A percentile compares a stretch with the other conserved stretches of the same genome.
Conservation (phyloP, 1,140 invertebrate genomes). For the Trypoxylus dichotomus region DNA sequence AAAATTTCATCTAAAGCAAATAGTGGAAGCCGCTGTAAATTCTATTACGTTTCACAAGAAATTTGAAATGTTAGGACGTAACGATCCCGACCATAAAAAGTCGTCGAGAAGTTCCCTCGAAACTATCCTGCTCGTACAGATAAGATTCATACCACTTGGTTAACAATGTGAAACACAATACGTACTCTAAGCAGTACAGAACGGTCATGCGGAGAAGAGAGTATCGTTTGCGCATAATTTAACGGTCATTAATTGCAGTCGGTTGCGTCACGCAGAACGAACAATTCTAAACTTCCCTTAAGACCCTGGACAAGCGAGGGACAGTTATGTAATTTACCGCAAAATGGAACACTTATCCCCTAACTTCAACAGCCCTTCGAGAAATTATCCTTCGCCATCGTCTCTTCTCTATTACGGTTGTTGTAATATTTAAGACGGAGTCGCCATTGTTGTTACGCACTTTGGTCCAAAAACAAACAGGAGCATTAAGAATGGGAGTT, state of each 20-base stretch:
- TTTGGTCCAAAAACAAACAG: background rate
- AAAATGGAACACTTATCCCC: conserved; percentile 19
- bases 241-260: conserved; percentile 21
- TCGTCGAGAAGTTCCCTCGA: background rate
- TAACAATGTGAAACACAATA: conserved; percentile 18
- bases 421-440: conserved; percentile 5
- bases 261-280: conserved; percentile 17
- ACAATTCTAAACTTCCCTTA: conserved; percentile 17
- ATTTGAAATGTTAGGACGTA: background rate
- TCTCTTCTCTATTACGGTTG: background rate
- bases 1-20: too few species aligned
- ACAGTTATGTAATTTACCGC: conserved; percentile 24
- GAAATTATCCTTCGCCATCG: background rate
- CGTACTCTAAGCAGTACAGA: background rate
- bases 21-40: too few species aligned
- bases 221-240: conserved; percentile 25
- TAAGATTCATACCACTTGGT: conserved; percentile 2
- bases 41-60: background rate
- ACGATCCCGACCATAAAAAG: background rate
- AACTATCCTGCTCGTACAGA: background rate
- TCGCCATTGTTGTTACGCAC: background rate
- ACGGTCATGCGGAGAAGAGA: conserved; percentile 5
- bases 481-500: background rate
- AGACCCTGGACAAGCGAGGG: conserved; percentile 10
- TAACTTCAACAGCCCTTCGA: conserved; percentile 10